Conservation (phyloP, 2,113 vertebrate genomes). For the Hippocampus barbouri region DNA sequence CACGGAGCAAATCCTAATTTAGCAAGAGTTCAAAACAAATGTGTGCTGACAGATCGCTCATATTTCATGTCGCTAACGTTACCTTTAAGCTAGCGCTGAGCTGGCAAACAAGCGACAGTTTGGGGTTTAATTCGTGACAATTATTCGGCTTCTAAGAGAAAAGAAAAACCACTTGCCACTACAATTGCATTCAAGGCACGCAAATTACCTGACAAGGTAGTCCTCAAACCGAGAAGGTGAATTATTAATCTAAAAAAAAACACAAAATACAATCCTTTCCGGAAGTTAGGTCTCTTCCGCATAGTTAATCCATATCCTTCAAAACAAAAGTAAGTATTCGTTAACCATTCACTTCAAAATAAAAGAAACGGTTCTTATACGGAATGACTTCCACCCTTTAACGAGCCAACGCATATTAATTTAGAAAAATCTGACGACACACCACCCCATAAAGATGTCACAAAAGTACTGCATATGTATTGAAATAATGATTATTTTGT, state of each 20-base stretch:
- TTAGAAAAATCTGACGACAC: background rate
- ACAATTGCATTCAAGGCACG: background rate
- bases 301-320: background rate
- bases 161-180: background rate
- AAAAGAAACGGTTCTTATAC: background rate
- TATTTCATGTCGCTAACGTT: constrained; percentile 41
- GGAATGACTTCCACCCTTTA: background rate
- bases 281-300: constrained; percentile 49
- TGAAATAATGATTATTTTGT: too few species aligned
- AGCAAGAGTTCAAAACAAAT: too few species aligned
- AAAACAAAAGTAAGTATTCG: background rate
- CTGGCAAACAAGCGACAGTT: constrained; percentile 23
- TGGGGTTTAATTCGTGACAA: background rate
- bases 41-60: background rate
- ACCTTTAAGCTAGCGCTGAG: constrained; percentile 49
- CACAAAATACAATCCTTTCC: constrained; percentile 57
- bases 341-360: background rate
- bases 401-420: background rate
- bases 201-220: constrained; percentile 60
- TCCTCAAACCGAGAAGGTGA: constrained; percentile 51
- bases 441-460: background rate
- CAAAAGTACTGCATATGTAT: too few species aligned
- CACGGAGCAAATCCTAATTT: background rate
- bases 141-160: background rate
- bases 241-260: constrained; percentile 52